phyloP scores from a whole-genome alignment of 1,140 invertebrate species.

The Mercenaria mercenaria region DNA sequence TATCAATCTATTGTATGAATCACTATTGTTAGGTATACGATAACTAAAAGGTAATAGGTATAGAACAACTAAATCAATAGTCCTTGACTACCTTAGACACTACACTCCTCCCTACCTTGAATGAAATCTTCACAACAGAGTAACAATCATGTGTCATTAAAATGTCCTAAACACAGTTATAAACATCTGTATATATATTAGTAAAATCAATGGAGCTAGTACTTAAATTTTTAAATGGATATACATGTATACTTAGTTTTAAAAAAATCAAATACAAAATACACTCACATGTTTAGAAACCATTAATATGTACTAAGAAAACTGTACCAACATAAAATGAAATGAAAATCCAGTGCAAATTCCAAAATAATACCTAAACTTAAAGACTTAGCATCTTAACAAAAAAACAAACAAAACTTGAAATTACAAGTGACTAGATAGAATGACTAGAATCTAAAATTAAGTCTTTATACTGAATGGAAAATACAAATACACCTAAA shows the following conservation, averaged over 20 bases:
- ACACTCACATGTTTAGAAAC: background rate
- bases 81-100: no score
- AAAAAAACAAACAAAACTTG: background rate
- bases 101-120: constrained; percentile 24
- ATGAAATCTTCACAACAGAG: background rate
- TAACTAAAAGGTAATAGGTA: no score
- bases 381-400: no score
- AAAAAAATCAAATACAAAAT: background rate
- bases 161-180: no score
- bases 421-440: background rate
- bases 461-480: background rate
- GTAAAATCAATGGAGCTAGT: background rate
- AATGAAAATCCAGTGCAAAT: no score
- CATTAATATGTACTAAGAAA: background rate
- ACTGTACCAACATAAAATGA: no score
- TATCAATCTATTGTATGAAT: no score
- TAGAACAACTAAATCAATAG: no score
- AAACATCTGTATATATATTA: background rate
- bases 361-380: no score
- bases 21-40: no score
- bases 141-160: background rate
- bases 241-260: background rate
- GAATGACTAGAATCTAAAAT: background rate
- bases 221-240: background rate
- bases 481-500: background rate